Conservation (phyloP, 2,888 invertebrate genomes). For the Exocentrus adspersus region DNA sequence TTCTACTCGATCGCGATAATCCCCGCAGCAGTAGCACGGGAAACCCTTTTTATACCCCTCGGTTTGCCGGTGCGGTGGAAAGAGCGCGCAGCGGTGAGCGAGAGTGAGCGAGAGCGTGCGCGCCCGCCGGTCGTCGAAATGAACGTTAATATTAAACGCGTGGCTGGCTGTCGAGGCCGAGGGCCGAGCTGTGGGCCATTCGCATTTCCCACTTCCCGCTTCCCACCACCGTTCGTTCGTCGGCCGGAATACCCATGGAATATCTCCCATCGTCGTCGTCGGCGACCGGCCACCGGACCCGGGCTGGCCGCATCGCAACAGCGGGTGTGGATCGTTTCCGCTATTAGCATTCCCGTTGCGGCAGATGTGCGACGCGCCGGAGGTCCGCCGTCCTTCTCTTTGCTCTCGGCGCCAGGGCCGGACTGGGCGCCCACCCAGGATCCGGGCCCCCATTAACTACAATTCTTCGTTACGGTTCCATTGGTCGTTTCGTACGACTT, state of each 20-base stretch:
- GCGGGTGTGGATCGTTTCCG: constrained; percentile 55
- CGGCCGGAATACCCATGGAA: constrained; percentile 19
- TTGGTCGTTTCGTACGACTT: no score
- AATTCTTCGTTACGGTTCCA: no score
- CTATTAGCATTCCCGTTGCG: constrained; percentile 58
- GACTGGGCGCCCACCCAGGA: not conserved
- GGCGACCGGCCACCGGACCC: constrained; percentile 39
- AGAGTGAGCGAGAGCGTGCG: no score
- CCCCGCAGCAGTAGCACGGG: not conserved
- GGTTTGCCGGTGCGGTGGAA: not conserved
- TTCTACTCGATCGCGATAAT: not conserved
- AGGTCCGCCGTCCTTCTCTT: constrained; percentile 28
- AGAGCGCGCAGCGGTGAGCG: not conserved
- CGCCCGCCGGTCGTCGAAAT: constrained; percentile 5
- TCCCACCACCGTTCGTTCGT: no score
- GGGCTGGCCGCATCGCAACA: constrained; percentile 39
- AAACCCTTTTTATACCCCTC: not conserved
- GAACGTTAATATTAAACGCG: constrained; percentile 27
- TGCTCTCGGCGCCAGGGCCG: constrained; percentile 2
- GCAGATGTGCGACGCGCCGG: constrained; percentile 54
- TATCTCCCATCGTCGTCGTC: no score
- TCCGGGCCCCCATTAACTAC: no score
- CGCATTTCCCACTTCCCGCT: constrained; percentile 42
- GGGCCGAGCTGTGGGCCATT: constrained; percentile 43
- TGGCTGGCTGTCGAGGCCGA: constrained; percentile 31